phyloP scores from a whole-genome alignment of 2,113 vertebrate species.

The Gulo gulo region DNA sequence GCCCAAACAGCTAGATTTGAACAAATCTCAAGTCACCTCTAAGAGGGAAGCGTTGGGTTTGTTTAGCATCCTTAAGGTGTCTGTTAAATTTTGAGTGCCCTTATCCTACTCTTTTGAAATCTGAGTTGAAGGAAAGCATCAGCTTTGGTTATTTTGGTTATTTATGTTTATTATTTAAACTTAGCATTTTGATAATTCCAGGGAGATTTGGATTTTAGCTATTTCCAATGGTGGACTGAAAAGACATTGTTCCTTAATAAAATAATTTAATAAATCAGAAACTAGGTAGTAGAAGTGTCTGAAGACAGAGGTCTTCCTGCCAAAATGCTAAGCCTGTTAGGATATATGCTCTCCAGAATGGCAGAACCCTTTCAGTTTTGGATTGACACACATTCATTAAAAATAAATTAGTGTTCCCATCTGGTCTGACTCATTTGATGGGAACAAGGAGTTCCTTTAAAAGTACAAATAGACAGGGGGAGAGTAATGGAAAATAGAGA shows the following conservation, averaged over 20 bases:
- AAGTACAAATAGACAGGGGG: slow-evolving; percentile 48
- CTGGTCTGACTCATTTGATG: slow-evolving; percentile 74
- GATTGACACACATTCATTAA: slow-evolving; percentile 71
- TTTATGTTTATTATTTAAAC: neutral
- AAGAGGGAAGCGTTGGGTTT: neutral
- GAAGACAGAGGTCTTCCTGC: neutral
- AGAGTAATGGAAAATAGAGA: slow-evolving; percentile 12
- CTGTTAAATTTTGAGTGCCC: neutral
- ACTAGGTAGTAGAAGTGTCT: slow-evolving; percentile 11
- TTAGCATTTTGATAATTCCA: neutral
- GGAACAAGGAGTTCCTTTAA: slow-evolving; percentile 70
- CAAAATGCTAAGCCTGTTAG: slow-evolving; percentile 28
- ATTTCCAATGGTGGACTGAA: neutral
- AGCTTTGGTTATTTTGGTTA: neutral
- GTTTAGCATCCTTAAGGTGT: neutral
- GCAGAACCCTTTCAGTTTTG: slow-evolving; percentile 55
- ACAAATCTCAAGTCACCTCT: neutral
- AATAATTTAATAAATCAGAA: slow-evolving; percentile 41
- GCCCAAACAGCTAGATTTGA: neutral
- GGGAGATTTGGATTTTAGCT: neutral
- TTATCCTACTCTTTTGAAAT: neutral
- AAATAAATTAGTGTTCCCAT: slow-evolving; percentile 68
- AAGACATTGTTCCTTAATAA: neutral
- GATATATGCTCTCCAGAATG: slow-evolving; percentile 34
- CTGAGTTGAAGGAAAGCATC: neutral